These are phyloP conservation scores for Coleophora flavipennella DNA, from an alignment of 2,888 invertebrate species.

Conservation along the genomic window DNA sequence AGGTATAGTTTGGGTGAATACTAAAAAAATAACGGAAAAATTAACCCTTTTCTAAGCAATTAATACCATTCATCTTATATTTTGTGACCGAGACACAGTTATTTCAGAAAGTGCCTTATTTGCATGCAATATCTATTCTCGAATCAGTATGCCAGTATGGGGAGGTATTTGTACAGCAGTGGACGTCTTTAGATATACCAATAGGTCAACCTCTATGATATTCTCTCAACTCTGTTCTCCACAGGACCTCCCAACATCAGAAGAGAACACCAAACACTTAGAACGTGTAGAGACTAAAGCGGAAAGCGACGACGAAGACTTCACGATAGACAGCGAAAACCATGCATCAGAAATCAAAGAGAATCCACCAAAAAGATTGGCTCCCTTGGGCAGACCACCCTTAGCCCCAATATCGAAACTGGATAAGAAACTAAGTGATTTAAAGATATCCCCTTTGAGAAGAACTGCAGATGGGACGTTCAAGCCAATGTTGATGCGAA, in stretches of 20 bases:
- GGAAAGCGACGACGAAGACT: conserved; percentile 64
- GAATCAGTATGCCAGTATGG: too few relatives aligned
- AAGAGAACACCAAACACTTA: conserved; percentile 64
- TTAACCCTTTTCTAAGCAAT: too few relatives aligned
- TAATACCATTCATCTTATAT: too few relatives aligned
- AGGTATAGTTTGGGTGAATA: too few relatives aligned
- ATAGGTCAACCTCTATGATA: too few relatives aligned
- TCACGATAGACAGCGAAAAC: conserved; percentile 59
- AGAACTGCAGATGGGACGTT: conserved; percentile 45
- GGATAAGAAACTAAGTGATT: conserved; percentile 51
- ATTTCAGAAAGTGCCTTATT: too few relatives aligned
- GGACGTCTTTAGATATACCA: too few relatives aligned
- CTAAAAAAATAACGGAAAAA: too few relatives aligned
- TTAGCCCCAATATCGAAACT: conserved; percentile 44
- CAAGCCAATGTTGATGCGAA: conserved; percentile 43
- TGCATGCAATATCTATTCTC: too few relatives aligned
- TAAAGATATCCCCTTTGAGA: conserved; percentile 53
- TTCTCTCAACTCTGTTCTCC: too few relatives aligned
- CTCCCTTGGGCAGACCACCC: conserved; percentile 52
- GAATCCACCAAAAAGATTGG: conserved; percentile 32
- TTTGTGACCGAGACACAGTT: too few relatives aligned
- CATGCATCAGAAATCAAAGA: conserved; percentile 50
- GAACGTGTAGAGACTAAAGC: conserved; percentile 65
- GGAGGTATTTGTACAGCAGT: too few relatives aligned
- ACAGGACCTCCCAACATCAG: conserved; percentile 65